Base-by-base conservation (phyloP, 23 tunicate species). In the Trididemnum nubilum region DNA sequence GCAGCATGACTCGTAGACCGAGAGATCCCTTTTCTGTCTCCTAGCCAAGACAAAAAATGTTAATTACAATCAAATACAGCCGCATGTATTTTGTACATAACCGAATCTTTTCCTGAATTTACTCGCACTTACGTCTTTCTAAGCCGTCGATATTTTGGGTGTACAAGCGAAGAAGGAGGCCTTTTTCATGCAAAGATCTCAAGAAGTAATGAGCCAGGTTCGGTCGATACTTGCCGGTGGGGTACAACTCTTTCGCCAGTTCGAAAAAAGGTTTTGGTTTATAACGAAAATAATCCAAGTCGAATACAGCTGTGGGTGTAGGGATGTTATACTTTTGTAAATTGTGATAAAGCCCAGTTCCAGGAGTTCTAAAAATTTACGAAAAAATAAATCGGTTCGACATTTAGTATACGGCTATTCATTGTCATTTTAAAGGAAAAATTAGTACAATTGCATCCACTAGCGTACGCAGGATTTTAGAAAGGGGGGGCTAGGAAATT, bases 131-230 rank as follows among this genome's bases (percentile, higher is more conserved):
- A 92, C 97, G 71, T 81, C 91, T 44, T 81, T 94, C 99, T 30
- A 94, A 85, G 30, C 99, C 99, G 64, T 94, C 99, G 40, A 94
- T 94, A 61, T 94, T 94, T 82, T 94, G 99, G 5, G 95, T 88
- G 63, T 94, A 94, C 26, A 85, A 35, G 32, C 95, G 81, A 71
- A 85, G 33, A 0, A 94, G 77, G 0, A 94, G 30, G 30, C 99
- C 99, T 78, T 85, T 85, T 40, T 94, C 95, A 38, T 85, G 85
- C 2, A 94, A 64, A 32, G 73, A 35, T 35, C 84, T 60, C 1
- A 89, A 72, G 51, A 94, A 94, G 51, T 89, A 81, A 85, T 94
- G 99, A 44, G 90, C 88, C 1, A 34, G 1, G 33, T 86, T 90
- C 24, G 99, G 99, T 21, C 78, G 80, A 73, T 94, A 94, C 52